Evolutionary conservation across 2,113 vertebrate genomes (phyloP).

Genomic region (Caranx ignobilis): DNA sequence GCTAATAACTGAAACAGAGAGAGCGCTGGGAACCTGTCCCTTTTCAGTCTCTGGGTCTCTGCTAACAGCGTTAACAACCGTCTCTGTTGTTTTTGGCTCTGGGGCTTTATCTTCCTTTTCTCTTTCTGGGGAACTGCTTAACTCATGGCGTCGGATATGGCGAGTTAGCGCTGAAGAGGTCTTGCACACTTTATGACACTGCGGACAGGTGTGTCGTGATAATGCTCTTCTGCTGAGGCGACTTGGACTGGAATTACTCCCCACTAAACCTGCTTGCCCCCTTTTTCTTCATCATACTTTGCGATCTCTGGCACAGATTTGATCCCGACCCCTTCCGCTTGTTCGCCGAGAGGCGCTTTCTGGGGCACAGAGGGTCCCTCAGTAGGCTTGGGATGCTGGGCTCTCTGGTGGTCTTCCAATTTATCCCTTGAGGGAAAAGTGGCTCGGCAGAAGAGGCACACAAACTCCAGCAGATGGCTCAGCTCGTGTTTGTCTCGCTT

Average conservation of each 20-base stretch:
- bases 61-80: constrained; percentile 50
- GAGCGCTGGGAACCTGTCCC: constrained; percentile 65
- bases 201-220: constrained; percentile 86
- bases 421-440: constrained; percentile 84
- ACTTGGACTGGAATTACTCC: constrained; percentile 64
- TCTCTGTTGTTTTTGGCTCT: constrained; percentile 61
- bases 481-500: constrained; percentile 91
- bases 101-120: constrained; percentile 67
- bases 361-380: constrained; percentile 61
- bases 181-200: constrained; percentile 92
- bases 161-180: constrained; percentile 89
- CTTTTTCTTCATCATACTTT: constrained; percentile 70
- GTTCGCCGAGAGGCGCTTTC: constrained; percentile 52
- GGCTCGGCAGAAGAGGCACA: constrained; percentile 83
- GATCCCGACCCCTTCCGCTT: constrained; percentile 42
- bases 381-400: constrained; percentile 79
- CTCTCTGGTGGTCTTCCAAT: constrained; percentile 85
- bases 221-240: constrained; percentile 86
- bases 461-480: constrained; percentile 86
- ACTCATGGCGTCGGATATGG: constrained; percentile 87
- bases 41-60: constrained; percentile 64
- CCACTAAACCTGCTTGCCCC: constrained; percentile 32
- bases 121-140: constrained; percentile 81
- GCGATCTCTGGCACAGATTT: constrained; percentile 64
- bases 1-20: constrained; percentile 86